phyloP scores from a whole-genome alignment of 1,140 invertebrate species.

The Aphelenchoides fujianensis region DNA sequence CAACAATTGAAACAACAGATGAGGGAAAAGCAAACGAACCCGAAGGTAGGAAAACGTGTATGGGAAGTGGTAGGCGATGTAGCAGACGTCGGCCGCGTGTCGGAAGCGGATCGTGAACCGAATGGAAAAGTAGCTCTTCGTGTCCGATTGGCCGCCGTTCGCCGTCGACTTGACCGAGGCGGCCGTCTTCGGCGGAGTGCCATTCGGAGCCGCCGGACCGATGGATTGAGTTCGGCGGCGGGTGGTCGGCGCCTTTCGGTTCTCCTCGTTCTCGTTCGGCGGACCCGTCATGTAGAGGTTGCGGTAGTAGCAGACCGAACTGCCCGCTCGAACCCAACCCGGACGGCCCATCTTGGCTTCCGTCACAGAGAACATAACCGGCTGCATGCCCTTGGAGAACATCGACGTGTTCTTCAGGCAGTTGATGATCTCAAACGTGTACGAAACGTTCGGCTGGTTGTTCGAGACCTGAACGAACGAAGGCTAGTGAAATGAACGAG shows the following conservation, averaged over 20 bases:
- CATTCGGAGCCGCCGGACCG: neutral
- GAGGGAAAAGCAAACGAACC: conserved; percentile 64
- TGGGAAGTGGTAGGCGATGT: conserved; percentile 91
- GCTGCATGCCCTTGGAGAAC: conserved; percentile 87
- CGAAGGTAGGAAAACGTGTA: conserved; percentile 83
- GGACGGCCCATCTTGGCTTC: conserved; percentile 70
- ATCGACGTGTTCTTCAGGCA: conserved; percentile 83
- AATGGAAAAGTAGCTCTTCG: conserved; percentile 75
- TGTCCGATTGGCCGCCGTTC: conserved; percentile 63
- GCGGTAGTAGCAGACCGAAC: conserved; percentile 77
- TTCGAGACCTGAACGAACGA: conserved; percentile 70
- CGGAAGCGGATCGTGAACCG: conserved; percentile 89
- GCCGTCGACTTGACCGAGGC: conserved; percentile 22
- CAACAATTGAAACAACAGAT: conserved; percentile 7
- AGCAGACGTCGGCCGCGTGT: conserved; percentile 83
- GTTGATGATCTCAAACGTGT: conserved; percentile 86
- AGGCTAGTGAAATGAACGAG: neutral
- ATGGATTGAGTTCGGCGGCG: conserved; percentile 11
- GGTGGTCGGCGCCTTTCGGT: neutral
- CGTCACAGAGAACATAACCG: conserved; percentile 78
- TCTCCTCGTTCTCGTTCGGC: conserved; percentile 47
- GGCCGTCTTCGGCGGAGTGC: neutral
- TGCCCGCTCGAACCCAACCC: conserved; percentile 74
- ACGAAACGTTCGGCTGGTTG: conserved; percentile 72
- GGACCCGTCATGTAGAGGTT: conserved; percentile 63